Evolutionary conservation across 1,140 invertebrate species (phyloP).

Genomic region (Drosophila jambulina): DNA sequence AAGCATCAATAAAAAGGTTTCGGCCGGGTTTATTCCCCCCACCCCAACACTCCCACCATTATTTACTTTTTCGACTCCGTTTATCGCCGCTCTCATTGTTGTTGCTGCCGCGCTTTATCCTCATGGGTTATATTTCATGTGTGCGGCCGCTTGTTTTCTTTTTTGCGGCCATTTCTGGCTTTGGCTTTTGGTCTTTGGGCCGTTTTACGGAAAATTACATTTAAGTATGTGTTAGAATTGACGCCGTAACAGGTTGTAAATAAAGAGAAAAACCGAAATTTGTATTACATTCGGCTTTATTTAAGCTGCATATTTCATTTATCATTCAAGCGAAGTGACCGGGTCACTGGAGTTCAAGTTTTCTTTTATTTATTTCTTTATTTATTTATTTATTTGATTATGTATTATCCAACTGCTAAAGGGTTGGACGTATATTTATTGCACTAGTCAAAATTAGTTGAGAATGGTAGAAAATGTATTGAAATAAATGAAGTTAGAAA

Average conservation of each 20-base stretch:
- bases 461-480: not conserved
- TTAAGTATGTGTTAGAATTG: conserved; percentile 82
- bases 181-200: conserved; percentile 59
- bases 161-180: conserved; percentile 37
- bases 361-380: not conserved
- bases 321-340: conserved; percentile 4
- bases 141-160: conserved; percentile 23
- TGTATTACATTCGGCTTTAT: conserved; percentile 55
- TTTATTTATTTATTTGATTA: not conserved
- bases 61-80: conserved; percentile 49
- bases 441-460: not conserved
- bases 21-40: conserved; percentile 43
- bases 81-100: conserved; percentile 58
- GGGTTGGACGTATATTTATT: no score
- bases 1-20: conserved; percentile 81
- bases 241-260: conserved; percentile 81
- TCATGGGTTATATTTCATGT: conserved; percentile 61
- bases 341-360: not conserved
- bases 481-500: not conserved
- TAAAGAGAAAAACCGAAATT: conserved; percentile 54
- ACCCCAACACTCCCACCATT: conserved; percentile 14
- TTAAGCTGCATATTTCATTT: conserved; percentile 29
- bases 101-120: conserved; percentile 67
- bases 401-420: no score
- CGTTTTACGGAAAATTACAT: conserved; percentile 78